Percentiles rank a stretch among this genome's conserved stretches.
Evolutionary conservation across 2,888 invertebrate genomes (phyloP).

Genomic region (Eucriotettix oculatus): DNA sequence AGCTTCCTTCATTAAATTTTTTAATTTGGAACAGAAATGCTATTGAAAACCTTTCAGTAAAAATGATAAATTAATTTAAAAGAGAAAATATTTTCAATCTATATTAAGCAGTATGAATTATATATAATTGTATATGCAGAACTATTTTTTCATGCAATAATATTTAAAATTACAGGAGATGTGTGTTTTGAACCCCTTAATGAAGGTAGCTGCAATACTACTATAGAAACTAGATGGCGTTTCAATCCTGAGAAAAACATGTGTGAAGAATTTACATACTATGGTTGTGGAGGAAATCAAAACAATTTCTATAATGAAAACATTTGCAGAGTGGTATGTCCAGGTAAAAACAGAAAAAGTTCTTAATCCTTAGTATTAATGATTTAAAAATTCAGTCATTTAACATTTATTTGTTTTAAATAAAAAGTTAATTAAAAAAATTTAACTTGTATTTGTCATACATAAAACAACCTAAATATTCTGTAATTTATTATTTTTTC

Average conservation of each 20-base stretch:
- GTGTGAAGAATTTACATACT: conserved; percentile 52
- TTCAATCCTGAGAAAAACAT: conserved; percentile 64
- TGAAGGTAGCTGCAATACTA: conserved; percentile 32
- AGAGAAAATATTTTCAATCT: too few relatives aligned
- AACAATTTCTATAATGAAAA: conserved; percentile 70
- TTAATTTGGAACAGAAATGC: too few relatives aligned
- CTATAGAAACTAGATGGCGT: conserved; percentile 39
- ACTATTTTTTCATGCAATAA: not conserved
- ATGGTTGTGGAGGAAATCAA: conserved; percentile 64
- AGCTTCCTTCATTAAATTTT: too few relatives aligned
- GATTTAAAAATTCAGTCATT: not conserved
- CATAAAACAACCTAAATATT: too few relatives aligned
- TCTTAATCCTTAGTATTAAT: not conserved
- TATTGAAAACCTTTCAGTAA: too few relatives aligned
- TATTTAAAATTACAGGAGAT: conserved; percentile 34
- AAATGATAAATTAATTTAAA: too few relatives aligned
- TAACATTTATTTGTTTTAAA: too few relatives aligned
- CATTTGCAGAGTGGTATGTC: conserved; percentile 66
- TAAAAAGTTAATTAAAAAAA: too few relatives aligned
- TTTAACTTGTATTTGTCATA: too few relatives aligned
- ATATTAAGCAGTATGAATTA: too few relatives aligned
- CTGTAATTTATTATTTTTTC: too few relatives aligned
- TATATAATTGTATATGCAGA: too few relatives aligned
- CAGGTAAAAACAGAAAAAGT: conserved; percentile 31
- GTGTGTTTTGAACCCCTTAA: conserved; percentile 64